These are phyloP conservation scores for Nephila pilipes DNA, from an alignment of 1,140 invertebrate species.

Conservation along the genomic window DNA sequence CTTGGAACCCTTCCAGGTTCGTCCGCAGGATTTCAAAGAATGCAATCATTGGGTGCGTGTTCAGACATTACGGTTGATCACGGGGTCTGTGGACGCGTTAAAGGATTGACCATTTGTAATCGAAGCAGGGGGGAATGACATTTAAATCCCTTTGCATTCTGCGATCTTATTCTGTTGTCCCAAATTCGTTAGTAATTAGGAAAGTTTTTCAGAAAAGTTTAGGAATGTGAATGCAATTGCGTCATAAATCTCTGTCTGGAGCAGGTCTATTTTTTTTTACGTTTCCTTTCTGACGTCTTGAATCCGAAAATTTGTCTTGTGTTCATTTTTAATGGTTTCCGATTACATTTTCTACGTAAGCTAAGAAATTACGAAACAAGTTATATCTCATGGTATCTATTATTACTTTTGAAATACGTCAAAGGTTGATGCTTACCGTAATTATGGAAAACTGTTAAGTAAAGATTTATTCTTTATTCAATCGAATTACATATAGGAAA, in stretches of 20 bases:
- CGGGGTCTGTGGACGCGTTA: not conserved
- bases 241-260: not conserved
- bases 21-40: constrained; percentile 27
- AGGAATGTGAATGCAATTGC: not conserved
- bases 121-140: not conserved
- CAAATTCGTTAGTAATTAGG: not conserved
- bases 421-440: too few species aligned
- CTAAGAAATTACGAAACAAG: not conserved
- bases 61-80: not conserved
- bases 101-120: not conserved
- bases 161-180: not conserved
- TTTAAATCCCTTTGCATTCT: not conserved
- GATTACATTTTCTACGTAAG: not conserved
- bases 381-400: not conserved
- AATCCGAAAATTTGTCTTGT: not conserved
- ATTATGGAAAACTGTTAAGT: too few species aligned
- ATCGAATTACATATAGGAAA: too few species aligned
- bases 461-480: too few species aligned
- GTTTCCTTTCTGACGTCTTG: not conserved
- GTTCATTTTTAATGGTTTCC: not conserved
- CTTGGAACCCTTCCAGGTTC: constrained; percentile 55
- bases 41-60: constrained; percentile 57
- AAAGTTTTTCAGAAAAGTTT: not conserved
- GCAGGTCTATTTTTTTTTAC: not conserved
- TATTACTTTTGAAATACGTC: too few species aligned